Evolutionary conservation across 2,797 vertebrate genomes (phyloP), one percentile per base, ranked within the genome.

Genomic region (Galago senegalensis): DNA sequence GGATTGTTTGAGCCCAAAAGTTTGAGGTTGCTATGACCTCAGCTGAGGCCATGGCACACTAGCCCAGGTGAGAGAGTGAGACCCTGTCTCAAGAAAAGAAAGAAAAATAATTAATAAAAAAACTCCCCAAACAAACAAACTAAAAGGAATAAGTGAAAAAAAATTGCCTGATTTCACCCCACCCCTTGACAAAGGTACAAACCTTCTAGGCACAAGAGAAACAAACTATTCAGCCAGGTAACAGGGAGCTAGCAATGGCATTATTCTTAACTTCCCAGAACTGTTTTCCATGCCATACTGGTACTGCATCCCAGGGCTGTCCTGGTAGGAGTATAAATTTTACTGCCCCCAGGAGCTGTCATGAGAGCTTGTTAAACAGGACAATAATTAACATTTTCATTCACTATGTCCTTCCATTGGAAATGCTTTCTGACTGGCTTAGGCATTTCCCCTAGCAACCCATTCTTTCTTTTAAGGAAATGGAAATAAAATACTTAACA

Each of bases 361-460:
- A 49, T 0, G 40, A 76, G 43, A 90, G 46, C n/a, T 91, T 87
- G 65, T 67, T 96, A 82, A 97, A 79, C 76, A 69, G 75, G 90
- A 90, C 17, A 27, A 83, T 29, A 96, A 90, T 70, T 53, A 85
- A 70, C 73, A 53, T 92, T 95, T 93, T 96, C 73, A 91, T 89
- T 89, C 70, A 46, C 21, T 67, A 76, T 34, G 17, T 70, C 53
- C 43, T 91, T 31, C 65, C 60, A 91, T 94, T 80, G 14, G 58
- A 86, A 88, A 92, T 93, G 85, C 4, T 94, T 95, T 91, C 90
- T 77, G 75, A 56, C 46, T 89, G 49, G 87, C 49, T 96, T 94
- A 86, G 75, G 58, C 86, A 92, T 96, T 88, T 95, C 16, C 70
- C 43, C 58, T 79, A 91, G 87, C 60, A 96, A 94, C 69, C 65